phyloP scores from a whole-genome alignment of 2,797 vertebrate species.

The Liparis tanakae region DNA sequence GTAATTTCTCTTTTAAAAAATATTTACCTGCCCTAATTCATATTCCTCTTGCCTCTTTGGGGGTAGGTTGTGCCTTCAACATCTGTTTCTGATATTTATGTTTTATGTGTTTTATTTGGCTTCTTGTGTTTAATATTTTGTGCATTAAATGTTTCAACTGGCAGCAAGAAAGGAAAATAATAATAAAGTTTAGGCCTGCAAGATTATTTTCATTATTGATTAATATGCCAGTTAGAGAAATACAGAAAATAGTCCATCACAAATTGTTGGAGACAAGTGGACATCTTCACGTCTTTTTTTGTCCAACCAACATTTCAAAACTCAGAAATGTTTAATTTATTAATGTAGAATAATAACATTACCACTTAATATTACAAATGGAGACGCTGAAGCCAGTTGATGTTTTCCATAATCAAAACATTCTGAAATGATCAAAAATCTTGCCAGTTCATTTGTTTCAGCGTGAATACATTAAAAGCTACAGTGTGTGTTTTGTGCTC shows the following conservation, averaged over 20 bases:
- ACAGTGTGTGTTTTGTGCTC: not conserved
- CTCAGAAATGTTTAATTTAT: not conserved
- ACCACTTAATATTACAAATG: not conserved
- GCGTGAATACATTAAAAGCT: not conserved
- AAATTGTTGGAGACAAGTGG: not conserved
- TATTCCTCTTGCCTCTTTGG: not conserved
- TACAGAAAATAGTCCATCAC: not conserved
- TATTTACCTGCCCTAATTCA: not conserved
- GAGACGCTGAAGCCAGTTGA: not conserved
- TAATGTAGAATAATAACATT: not conserved
- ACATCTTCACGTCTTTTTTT: not conserved
- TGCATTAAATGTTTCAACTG: not conserved
- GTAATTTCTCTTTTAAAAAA: not conserved
- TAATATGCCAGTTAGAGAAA: not conserved
- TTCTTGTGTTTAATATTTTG: not conserved
- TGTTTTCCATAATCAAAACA: not conserved
- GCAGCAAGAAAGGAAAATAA: not conserved
- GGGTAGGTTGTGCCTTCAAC: not conserved
- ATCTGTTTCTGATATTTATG: not conserved
- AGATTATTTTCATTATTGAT: not conserved
- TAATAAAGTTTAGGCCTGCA: not conserved
- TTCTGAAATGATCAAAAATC: conserved; percentile 1
- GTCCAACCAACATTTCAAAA: not conserved
- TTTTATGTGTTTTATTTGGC: not conserved
- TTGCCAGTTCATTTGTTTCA: not conserved